Conservation (phyloP, 2,797 vertebrate species). For the Distichodus sexfasciatus region DNA sequence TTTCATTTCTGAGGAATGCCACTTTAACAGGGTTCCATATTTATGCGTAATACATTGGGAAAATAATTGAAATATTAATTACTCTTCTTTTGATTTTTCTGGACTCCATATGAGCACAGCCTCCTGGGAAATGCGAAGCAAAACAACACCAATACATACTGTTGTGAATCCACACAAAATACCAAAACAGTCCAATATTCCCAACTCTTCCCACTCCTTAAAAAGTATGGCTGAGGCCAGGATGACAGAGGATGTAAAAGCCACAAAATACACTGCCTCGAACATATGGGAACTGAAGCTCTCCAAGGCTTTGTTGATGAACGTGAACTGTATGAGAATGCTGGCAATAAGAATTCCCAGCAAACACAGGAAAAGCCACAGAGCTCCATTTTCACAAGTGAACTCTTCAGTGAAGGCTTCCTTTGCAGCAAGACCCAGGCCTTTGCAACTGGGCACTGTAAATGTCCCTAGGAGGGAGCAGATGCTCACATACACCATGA, state of each 20-base stretch:
- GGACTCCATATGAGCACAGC: conserved; percentile 82
- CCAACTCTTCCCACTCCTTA: conserved; percentile 87
- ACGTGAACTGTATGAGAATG: conserved; percentile 91
- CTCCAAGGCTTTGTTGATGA: conserved; percentile 94
- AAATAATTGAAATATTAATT: no score
- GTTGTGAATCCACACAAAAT: conserved; percentile 88
- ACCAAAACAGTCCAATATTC: conserved; percentile 80
- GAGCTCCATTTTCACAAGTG: conserved; percentile 70
- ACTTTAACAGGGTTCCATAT: no score
- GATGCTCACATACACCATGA: conserved; percentile 94
- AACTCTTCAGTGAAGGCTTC: conserved; percentile 80
- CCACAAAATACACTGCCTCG: conserved; percentile 92
- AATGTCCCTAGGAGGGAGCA: conserved; percentile 95
- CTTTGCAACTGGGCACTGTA: conserved; percentile 95
- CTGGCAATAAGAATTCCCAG: conserved; percentile 82
- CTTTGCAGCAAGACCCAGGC: conserved; percentile 86
- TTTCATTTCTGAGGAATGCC: no score
- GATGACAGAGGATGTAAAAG: conserved; percentile 88
- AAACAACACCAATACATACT: conserved; percentile 84
- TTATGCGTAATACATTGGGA: no score
- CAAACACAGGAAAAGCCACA: conserved; percentile 81
- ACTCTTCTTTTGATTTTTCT: conserved; percentile 79
- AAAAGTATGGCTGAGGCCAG: conserved; percentile 91
- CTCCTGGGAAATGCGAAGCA: conserved; percentile 90
- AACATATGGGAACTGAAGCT: conserved; percentile 89